phyloP scores from a whole-genome alignment of 2,888 invertebrate genomes.

The Pediacus dermestoides region DNA sequence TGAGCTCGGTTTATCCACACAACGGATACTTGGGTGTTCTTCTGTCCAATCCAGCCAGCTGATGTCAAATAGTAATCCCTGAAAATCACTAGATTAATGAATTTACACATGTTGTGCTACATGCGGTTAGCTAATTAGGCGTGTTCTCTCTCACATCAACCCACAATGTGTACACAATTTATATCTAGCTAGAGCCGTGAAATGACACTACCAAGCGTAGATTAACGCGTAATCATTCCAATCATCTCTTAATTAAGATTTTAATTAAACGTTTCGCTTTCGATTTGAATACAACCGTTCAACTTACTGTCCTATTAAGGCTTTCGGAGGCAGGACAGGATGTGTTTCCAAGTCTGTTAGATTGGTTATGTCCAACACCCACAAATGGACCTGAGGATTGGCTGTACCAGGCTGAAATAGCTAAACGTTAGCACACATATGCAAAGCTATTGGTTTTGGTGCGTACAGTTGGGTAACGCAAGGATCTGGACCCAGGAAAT shows the following conservation, averaged over 20 bases:
- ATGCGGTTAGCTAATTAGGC: too few species aligned
- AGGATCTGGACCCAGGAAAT: conserved; percentile 75
- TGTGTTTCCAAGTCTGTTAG: conserved; percentile 59
- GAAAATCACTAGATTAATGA: conserved; percentile 38
- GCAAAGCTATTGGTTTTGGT: conserved; percentile 1
- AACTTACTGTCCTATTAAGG: conserved; percentile 79
- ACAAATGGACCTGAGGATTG: conserved; percentile 81
- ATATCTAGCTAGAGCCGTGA: too few species aligned
- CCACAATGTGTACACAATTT: too few species aligned
- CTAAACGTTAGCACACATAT: conserved; percentile 3
- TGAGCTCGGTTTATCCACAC: conserved; percentile 94
- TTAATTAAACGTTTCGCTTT: too few species aligned
- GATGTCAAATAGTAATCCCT: conserved; percentile 92
- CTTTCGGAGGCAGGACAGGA: conserved; percentile 70
- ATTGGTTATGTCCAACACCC: conserved; percentile 74
- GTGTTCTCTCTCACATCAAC: too few species aligned
- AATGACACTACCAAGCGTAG: too few species aligned
- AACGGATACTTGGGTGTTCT: conserved; percentile 74
- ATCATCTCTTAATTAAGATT: too few species aligned
- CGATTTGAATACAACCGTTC: too few species aligned
- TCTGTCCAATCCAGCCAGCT: conserved; percentile 82
- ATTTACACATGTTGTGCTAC: too few species aligned
- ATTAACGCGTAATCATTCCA: too few species aligned
- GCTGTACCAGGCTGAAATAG: conserved; percentile 70
- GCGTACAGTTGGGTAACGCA: conserved; percentile 79